phyloP scores from a whole-genome alignment of 2,797 vertebrate genomes.

The Danio tinwini region DNA sequence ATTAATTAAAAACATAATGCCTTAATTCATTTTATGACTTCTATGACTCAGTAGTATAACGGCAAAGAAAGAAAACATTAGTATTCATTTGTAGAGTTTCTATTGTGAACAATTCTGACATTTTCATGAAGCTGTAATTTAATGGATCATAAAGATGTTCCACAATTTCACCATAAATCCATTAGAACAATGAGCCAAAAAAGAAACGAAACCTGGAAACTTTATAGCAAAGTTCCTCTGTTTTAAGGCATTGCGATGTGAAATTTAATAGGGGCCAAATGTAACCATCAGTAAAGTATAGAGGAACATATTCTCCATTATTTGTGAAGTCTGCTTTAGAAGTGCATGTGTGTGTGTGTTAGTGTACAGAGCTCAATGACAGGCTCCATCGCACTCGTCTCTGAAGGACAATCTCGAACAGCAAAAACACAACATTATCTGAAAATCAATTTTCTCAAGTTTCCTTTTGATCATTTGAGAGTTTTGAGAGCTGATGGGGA shows the following conservation, averaged over 20 bases:
- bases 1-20: too few species aligned
- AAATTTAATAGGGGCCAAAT: constrained; percentile 9
- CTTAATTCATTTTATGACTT: not conserved
- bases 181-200: not conserved
- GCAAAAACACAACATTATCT: constrained; percentile 51
- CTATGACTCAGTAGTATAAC: not conserved
- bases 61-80: not conserved
- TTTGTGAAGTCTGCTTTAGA: constrained; percentile 22
- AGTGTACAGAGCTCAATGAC: constrained; percentile 23
- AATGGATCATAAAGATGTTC: not conserved
- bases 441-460: constrained; percentile 55
- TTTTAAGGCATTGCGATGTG: not conserved
- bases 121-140: not conserved
- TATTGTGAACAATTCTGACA: not conserved
- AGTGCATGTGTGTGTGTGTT: constrained; percentile 16
- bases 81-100: not conserved
- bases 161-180: not conserved
- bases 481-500: not conserved
- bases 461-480: constrained; percentile 38
- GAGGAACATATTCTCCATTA: constrained; percentile 18
- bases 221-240: not conserved
- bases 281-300: constrained; percentile 25
- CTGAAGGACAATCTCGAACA: constrained; percentile 45
- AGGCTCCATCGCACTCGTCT: constrained; percentile 32
- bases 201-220: not conserved